Base-by-base conservation (phyloP, 2,888 invertebrate genomes). In the Eudasyphora cyanicolor region DNA sequence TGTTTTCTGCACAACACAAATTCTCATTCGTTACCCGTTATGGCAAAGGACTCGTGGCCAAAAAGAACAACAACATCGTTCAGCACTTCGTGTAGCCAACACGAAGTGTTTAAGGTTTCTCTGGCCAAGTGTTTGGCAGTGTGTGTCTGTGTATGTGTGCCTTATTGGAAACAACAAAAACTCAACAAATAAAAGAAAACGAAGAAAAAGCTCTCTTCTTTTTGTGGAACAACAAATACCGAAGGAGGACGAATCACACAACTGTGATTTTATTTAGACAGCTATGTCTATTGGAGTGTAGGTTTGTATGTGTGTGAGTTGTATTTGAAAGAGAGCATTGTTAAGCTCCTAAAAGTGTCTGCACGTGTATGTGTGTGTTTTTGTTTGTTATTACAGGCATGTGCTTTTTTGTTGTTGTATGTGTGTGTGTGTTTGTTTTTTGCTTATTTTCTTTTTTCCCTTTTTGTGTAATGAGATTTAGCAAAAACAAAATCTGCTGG, bases 221-320 rank as follows among this genome's bases (percentile, higher is more conserved):
- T 49, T 83, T 79, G 71, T 17, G n/a, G 42, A 70, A 60, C 45
- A 77, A 75, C 54, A 64, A 79, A 57, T 64, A 82, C 69, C 60
- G 17, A 27, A 79, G 79, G 70, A 89, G 89, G 89, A 88, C 90
- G 90, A 90, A 90, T 90, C 90, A 90, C 89, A 90, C 89, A 88
- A 89, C 90, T 90, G 90, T 90, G 90, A 90, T 90, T 90, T 90
- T 89, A 87, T 85, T 84, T 42, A 27, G 29, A 67, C 64, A 82
- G 69, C 69, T 79, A 51, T 77, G 71, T 74, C 35, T 76, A 74
- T 57, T 42, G 69, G 74, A 27, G 69, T 75, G 78, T 76, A 32
- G 7, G 19, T 75, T 35, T 57, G 54, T 54, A 14, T 32, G 64
- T 75, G 45, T 75, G 54, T 67, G 32, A n/a, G n/a, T n/a, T n/a